phyloP scores from a whole-genome alignment of 2,797 vertebrate genomes.

The Capromys pilorides region DNA sequence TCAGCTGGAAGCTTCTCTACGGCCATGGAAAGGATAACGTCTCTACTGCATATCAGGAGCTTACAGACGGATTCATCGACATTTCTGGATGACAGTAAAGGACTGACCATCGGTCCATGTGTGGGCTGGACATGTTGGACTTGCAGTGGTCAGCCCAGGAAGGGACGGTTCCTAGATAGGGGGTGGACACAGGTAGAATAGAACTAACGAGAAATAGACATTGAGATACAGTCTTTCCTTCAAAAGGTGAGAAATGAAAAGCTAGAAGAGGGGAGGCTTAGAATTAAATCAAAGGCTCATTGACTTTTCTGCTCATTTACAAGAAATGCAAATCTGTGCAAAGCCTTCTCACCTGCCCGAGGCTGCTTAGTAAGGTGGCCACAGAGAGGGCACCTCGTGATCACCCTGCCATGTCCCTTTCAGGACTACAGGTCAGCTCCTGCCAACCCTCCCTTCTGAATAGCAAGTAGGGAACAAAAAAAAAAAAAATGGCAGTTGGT shows the following conservation, averaged over 20 bases:
- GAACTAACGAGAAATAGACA: neutral
- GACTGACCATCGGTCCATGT: neutral
- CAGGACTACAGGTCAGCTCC: neutral
- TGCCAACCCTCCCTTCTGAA: neutral
- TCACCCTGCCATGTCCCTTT: neutral
- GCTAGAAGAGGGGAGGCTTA: neutral
- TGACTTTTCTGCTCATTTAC: neutral
- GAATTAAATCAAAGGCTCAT: neutral
- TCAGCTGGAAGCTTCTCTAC: neutral
- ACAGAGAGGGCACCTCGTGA: neutral
- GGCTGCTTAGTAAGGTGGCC: neutral
- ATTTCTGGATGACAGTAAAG: neutral
- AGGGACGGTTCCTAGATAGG: neutral
- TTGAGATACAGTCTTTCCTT: neutral
- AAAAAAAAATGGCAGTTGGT: neutral
- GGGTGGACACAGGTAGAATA: neutral
- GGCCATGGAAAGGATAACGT: neutral
- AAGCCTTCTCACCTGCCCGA: neutral
- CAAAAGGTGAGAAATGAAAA: conserved; percentile 19
- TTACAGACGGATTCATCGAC: neutral
- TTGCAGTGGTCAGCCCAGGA: neutral
- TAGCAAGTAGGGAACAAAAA: neutral
- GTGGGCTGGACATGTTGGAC: neutral
- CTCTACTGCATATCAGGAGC: neutral
- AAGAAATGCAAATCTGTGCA: conserved; percentile 10